Evolutionary conservation across 2,888 invertebrate genomes (phyloP).

Genomic region (Ectemnius lituratus): DNA sequence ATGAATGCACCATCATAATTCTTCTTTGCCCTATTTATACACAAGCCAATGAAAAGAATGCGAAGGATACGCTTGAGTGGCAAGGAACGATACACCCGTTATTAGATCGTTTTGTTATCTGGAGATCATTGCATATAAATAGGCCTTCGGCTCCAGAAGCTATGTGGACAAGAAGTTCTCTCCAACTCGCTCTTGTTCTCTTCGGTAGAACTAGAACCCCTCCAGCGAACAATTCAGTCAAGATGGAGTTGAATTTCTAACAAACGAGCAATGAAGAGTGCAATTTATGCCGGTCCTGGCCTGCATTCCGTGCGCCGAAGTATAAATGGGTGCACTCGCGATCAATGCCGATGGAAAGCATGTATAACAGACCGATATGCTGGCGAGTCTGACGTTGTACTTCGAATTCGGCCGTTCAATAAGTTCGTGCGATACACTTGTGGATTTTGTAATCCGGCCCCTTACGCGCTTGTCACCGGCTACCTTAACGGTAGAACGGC

Average conservation of each 20-base stretch:
- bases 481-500: conserved; percentile 3
- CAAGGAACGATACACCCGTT: conserved; percentile 49
- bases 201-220: conserved; percentile 5
- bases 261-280: conserved; percentile 52
- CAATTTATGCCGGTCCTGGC: conserved; percentile 45
- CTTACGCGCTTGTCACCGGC: not conserved
- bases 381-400: not conserved
- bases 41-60: conserved; percentile 42
- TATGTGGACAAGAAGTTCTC: conserved; percentile 16
- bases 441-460: not conserved
- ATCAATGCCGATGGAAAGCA: conserved; percentile 9
- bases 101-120: conserved; percentile 58
- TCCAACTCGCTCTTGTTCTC: no score
- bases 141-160: conserved; percentile 42
- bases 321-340: conserved; percentile 11
- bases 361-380: conserved; percentile 14
- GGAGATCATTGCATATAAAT: conserved; percentile 45
- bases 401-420: conserved; percentile 2
- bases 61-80: conserved; percentile 55
- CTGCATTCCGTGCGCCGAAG: conserved; percentile 7
- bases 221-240: conserved; percentile 39
- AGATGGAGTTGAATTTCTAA: conserved; percentile 45
- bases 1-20: conserved; percentile 27
- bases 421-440: not conserved
- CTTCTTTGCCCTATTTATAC: conserved; percentile 40